These are phyloP conservation scores for Synergus itoensis DNA, from an alignment of 2,888 invertebrate genomes.

Conservation along the genomic window DNA sequence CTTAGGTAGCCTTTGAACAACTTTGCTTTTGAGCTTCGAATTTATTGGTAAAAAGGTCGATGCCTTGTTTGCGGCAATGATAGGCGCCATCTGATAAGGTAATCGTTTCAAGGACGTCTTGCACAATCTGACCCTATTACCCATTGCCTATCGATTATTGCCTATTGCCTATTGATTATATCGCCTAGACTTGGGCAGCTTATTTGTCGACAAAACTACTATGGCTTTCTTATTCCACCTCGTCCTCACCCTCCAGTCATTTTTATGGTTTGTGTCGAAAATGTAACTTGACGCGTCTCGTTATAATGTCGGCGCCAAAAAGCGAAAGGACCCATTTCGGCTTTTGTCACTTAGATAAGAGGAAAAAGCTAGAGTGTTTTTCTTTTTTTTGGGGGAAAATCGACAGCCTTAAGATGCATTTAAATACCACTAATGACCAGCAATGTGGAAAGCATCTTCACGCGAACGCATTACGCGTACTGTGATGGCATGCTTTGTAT, in stretches of 20 bases:
- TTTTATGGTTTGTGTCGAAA: slow-evolving; percentile 3
- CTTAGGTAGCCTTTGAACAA: slow-evolving; percentile 22
- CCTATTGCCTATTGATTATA: not conserved
- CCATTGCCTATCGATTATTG: not conserved
- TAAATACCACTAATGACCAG: not conserved
- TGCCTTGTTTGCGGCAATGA: slow-evolving; percentile 11
- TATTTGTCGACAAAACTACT: not conserved
- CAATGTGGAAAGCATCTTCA: slow-evolving; percentile 22
- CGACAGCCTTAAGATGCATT: not conserved
- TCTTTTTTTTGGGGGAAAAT: not conserved
- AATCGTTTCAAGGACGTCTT: slow-evolving; percentile 29
- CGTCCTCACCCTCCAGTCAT: not conserved
- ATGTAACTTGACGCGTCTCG: not conserved
- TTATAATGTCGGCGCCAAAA: not conserved
- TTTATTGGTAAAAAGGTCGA: not conserved
- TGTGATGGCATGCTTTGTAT: not conserved
- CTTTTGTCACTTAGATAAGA: not conserved
- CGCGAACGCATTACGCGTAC: not conserved
- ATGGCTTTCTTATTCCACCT: not conserved
- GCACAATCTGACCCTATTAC: not conserved
- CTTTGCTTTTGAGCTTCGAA: slow-evolving; percentile 25
- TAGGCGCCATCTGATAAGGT: slow-evolving; percentile 22
- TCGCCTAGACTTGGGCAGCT: not conserved
- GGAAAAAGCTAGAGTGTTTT: not conserved
- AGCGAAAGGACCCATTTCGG: not conserved